Base-by-base conservation (phyloP, 1,140 invertebrate species). In the Maniola jurtina region DNA sequence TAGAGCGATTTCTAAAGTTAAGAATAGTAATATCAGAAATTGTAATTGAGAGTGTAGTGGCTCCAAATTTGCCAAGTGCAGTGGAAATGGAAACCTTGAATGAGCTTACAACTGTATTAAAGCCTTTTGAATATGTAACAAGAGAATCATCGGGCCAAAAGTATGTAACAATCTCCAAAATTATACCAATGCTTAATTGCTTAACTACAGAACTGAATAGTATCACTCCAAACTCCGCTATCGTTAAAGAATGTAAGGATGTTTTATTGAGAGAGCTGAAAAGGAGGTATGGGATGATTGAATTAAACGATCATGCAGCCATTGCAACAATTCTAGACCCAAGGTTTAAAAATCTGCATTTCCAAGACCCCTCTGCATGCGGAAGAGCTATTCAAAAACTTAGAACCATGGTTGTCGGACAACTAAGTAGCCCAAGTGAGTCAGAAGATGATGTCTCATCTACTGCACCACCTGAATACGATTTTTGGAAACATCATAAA, bases 111-210 rank as follows among this genome's bases (percentile, higher is more conserved):
- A 14, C 33, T 11, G 16, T 63, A 11, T 55, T 63, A 42, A n/a
- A 63, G 36, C 61, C 61, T 50, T 62, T 62, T 52, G 47, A 70
- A 57, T 36, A 64, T 35, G 64, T 72, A 56, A 72, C 69, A 65
- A 69, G 64, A 66, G 64, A 75, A 70, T 58, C 61, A 68, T 73
- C 59, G 9, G 72, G 68, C 40, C 68, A 73, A 65, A 70, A 70
- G 25, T 70, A 73, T 68, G 59, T 70, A 60, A 68, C 72, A 65
- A 63, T 74, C 34, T 71, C 68, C 40, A 66, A 71, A 67, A 67
- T 73, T 66, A 75, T 75, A 64, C 60, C 69, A 66, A 71, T 71
- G 63, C 59, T 74, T 61, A 75, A 65, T 69, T 75, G 72, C 61
- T 69, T 65, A 38, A 69, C 63, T 63, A 67, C 64, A 52, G 58